These are phyloP conservation scores for Phyllotis vaccarum DNA, from an alignment of 2,797 vertebrate genomes.

Conservation along the genomic window DNA sequence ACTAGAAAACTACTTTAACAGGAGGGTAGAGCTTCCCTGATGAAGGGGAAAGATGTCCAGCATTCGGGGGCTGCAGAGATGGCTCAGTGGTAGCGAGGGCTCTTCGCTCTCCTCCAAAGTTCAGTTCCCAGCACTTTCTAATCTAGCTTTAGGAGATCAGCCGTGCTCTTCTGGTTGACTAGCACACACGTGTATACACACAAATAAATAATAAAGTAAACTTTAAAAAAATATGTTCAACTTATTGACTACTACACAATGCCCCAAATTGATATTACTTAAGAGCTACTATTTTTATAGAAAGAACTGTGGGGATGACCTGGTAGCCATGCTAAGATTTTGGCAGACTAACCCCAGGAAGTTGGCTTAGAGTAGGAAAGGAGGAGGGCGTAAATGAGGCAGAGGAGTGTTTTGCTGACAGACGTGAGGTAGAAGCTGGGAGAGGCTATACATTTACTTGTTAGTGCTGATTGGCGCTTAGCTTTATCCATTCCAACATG, in stretches of 20 bases:
- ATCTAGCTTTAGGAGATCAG: not conserved
- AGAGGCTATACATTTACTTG: not conserved
- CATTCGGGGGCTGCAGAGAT: not conserved
- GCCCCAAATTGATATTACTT: slow-evolving; percentile 22
- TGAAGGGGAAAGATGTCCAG: not conserved
- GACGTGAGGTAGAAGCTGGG: not conserved
- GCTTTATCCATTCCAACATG: not conserved
- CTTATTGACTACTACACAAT: slow-evolving; percentile 23
- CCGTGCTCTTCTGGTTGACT: not conserved
- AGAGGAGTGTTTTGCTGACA: not conserved
- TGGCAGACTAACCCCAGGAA: slow-evolving; percentile 14
- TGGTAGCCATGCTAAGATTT: not conserved
- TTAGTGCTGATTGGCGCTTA: not conserved
- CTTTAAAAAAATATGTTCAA: slow-evolving; percentile 24
- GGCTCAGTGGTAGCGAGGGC: not conserved
- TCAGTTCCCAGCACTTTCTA: not conserved
- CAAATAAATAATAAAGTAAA: not conserved
- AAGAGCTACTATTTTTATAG: slow-evolving; percentile 32
- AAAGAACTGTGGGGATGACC: not conserved
- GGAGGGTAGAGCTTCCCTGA: not conserved
- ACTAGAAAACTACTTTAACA: slow-evolving; percentile 70
- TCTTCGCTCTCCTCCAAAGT: not conserved
- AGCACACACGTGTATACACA: not conserved
- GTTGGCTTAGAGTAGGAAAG: not conserved
- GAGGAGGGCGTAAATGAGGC: not conserved